Conservation (phyloP, 2,797 vertebrate genomes). For the Oreonectes daqikongensis region DNA sequence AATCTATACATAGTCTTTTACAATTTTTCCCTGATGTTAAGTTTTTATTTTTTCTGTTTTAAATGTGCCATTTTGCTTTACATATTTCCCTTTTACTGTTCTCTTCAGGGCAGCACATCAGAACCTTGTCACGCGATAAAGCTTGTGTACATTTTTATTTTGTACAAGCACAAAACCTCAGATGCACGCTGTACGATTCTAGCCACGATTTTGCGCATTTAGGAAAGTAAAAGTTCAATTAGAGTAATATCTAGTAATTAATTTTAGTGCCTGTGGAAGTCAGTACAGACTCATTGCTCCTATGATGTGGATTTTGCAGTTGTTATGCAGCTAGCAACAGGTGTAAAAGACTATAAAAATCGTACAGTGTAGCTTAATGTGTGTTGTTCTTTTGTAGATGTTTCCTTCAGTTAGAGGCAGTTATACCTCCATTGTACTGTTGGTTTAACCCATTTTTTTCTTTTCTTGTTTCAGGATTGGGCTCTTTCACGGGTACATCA, state of each 20-base stretch:
- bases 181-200: neutral
- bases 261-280: too few relatives aligned
- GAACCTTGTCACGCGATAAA: neutral
- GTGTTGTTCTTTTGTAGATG: neutral
- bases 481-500: constrained; percentile 64
- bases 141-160: neutral
- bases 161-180: neutral
- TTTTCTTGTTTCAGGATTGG: constrained; percentile 71
- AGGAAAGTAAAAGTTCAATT: too few relatives aligned
- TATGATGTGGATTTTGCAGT: too few relatives aligned
- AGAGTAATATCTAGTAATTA: too few relatives aligned
- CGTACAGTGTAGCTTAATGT: neutral
- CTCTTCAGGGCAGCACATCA: neutral
- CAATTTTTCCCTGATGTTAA: neutral
- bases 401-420: neutral
- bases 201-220: too few relatives aligned
- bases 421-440: neutral
- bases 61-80: constrained; percentile 1
- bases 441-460: constrained; percentile 7
- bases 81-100: neutral
- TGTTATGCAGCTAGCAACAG: neutral
- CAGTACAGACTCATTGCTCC: too few relatives aligned
- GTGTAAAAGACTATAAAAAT: neutral
- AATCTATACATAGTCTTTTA: neutral
- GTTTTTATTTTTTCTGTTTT: neutral